A percentile compares a stretch with the other conserved stretches of the same genome.
Conservation (phyloP, 2,888 invertebrate genomes). For the Margaritifera margaritifera region DNA sequence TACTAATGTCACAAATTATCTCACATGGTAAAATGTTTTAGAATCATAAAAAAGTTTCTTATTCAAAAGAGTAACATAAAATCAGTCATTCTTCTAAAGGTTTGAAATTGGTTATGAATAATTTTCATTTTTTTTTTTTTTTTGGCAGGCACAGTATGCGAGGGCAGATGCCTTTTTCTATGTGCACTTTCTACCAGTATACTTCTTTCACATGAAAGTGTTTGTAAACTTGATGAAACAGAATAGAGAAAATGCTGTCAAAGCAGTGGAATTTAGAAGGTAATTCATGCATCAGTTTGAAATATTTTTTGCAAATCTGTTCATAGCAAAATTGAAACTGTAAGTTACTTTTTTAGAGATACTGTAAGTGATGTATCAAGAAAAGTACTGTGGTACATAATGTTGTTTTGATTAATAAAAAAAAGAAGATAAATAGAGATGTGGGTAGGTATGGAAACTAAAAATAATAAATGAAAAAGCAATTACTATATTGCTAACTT, state of each 20-base stretch:
- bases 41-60: too few relatives aligned
- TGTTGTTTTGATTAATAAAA: neutral
- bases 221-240: slow-evolving; percentile 60
- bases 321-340: neutral
- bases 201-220: slow-evolving; percentile 51
- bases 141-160: slow-evolving; percentile 52
- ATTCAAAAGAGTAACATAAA: too few relatives aligned
- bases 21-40: too few relatives aligned
- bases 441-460: too few relatives aligned
- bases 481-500: too few relatives aligned
- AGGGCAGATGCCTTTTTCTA: slow-evolving; percentile 63
- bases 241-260: slow-evolving; percentile 48
- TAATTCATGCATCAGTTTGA: slow-evolving; percentile 18
- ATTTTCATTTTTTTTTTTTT: slow-evolving; percentile 1
- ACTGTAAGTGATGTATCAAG: neutral
- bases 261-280: slow-evolving; percentile 54
- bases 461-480: too few relatives aligned
- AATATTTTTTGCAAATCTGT: neutral
- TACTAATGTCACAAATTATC: too few relatives aligned
- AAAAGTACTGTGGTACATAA: neutral
- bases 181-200: slow-evolving; percentile 54
- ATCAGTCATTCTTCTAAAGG: too few relatives aligned
- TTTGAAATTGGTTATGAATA: neutral
- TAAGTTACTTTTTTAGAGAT: neutral
- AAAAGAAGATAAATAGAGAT: neutral